Conservation (phyloP, 2,797 vertebrate genomes). For the Phrynocephalus forsythii region DNA sequence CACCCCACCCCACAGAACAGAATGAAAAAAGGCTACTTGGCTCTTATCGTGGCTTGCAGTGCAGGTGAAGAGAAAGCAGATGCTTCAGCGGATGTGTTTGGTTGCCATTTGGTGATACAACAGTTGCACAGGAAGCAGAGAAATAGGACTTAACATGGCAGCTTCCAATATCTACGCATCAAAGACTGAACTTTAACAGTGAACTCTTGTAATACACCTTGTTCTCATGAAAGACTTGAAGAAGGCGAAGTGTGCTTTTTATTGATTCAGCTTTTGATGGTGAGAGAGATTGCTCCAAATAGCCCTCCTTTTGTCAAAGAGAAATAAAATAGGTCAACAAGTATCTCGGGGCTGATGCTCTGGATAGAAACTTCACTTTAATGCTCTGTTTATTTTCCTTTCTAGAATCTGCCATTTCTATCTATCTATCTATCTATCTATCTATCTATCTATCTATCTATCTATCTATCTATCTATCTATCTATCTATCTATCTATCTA, state of each 20-base stretch:
- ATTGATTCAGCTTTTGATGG: slow-evolving; percentile 22
- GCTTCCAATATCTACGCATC: slow-evolving; percentile 13
- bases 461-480: too few relatives aligned
- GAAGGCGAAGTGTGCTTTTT: slow-evolving; percentile 26
- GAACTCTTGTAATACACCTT: slow-evolving; percentile 35
- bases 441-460: too few relatives aligned
- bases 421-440: too few relatives aligned
- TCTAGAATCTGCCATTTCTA: neutral
- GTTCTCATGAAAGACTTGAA: slow-evolving; percentile 38
- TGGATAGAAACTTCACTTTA: neutral
- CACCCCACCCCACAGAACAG: neutral
- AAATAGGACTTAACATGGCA: slow-evolving; percentile 2
- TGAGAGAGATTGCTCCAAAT: slow-evolving; percentile 40
- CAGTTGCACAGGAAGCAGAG: neutral
- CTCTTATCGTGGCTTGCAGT: neutral
- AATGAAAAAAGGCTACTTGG: neutral
- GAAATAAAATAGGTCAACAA: slow-evolving; percentile 40
- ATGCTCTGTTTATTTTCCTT: neutral
- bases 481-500: too few relatives aligned
- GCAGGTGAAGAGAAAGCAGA: neutral
- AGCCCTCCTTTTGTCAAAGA: slow-evolving; percentile 27
- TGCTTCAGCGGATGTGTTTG: neutral
- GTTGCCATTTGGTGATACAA: neutral
- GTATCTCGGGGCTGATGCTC: neutral
- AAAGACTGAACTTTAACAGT: slow-evolving; percentile 37